Conservation (phyloP, 2,797 vertebrate genomes). For the Paratrypauchen microcephalus region DNA sequence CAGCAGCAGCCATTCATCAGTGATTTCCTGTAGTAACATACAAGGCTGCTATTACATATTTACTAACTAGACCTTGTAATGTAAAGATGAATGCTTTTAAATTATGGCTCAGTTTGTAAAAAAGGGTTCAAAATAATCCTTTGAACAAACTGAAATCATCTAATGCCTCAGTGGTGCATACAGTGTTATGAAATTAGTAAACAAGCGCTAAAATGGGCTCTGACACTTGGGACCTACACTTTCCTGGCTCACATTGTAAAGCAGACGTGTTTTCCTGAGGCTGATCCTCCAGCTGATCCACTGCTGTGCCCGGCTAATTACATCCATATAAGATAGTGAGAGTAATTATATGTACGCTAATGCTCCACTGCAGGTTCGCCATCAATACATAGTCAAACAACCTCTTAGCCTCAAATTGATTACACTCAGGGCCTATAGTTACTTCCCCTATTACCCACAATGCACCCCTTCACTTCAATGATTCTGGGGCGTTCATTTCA, state of each 20-base stretch:
- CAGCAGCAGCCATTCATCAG: not conserved
- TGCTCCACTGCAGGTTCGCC: constrained; percentile 49
- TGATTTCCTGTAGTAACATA: not conserved
- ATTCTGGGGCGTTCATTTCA: not conserved
- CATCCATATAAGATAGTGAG: constrained; percentile 46
- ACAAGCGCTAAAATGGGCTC: constrained; percentile 9
- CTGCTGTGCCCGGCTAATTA: constrained; percentile 45
- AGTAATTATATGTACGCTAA: constrained; percentile 63
- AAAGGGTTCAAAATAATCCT: not conserved
- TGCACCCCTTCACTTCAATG: constrained; percentile 21
- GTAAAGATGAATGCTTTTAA: not conserved
- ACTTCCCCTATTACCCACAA: constrained; percentile 42
- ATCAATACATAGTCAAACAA: constrained; percentile 55
- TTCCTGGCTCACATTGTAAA: constrained; percentile 16
- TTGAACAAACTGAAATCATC: not conserved
- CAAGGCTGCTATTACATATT: not conserved
- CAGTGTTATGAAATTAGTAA: constrained; percentile 10
- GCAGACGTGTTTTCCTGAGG: constrained; percentile 18
- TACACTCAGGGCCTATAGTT: constrained; percentile 37
- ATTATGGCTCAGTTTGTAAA: not conserved
- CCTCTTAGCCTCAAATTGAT: constrained; percentile 61
- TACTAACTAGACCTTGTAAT: not conserved
- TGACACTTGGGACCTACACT: not conserved
- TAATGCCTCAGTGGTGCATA: not conserved
- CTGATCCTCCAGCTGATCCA: constrained; percentile 9